Evolutionary conservation across 1,140 invertebrate species (phyloP).

Genomic region (Penaeus indicus): DNA sequence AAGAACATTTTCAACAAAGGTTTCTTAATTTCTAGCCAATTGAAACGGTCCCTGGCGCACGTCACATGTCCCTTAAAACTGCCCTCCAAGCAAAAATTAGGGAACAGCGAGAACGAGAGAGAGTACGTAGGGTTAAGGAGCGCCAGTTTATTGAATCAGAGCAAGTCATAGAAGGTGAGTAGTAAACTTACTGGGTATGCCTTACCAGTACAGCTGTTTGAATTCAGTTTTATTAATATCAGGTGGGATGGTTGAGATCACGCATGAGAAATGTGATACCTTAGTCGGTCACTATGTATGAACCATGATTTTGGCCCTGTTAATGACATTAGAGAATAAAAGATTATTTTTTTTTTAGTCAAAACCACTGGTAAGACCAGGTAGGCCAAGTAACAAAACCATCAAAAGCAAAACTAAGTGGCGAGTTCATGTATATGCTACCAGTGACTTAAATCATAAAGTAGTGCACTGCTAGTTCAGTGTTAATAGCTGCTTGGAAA

Average conservation of each 20-base stretch:
- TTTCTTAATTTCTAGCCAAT: neutral
- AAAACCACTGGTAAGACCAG: no score
- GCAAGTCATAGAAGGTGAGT: constrained; percentile 47
- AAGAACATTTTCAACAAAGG: no score
- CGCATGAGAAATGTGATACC: neutral
- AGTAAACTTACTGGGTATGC: neutral
- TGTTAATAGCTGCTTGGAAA: neutral
- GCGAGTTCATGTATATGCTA: no score
- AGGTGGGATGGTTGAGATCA: neutral
- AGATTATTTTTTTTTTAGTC: no score
- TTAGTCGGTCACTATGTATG: neutral
- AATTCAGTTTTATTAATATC: neutral
- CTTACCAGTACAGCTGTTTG: neutral
- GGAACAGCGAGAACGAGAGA: constrained; percentile 46
- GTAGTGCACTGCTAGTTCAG: no score
- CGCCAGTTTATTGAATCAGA: constrained; percentile 56
- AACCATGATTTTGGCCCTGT: neutral
- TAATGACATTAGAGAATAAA: neutral
- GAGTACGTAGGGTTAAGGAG: constrained; percentile 37
- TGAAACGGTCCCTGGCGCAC: constrained; percentile 44
- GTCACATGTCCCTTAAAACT: constrained; percentile 37
- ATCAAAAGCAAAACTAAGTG: no score
- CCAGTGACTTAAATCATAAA: no score
- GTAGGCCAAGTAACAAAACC: no score
- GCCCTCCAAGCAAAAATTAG: constrained; percentile 43